These are phyloP conservation scores for Synanthedon myopaeformis DNA, from an alignment of 2,888 invertebrate species.

Conservation along the genomic window DNA sequence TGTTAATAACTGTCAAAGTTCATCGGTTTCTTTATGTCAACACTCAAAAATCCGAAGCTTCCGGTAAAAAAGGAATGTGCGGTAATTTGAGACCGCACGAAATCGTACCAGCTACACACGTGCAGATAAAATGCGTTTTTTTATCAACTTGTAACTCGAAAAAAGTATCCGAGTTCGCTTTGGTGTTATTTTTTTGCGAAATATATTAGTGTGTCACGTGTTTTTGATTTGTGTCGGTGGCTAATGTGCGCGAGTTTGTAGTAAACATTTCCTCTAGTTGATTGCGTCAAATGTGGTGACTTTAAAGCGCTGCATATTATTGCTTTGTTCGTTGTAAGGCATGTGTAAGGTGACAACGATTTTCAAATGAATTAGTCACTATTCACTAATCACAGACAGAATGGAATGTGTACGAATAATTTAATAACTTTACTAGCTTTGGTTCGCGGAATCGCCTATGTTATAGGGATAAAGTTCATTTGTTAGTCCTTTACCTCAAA, in stretches of 20 bases:
- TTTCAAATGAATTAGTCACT: not conserved
- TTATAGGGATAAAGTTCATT: no score
- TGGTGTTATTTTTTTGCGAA: slow-evolving; percentile 16
- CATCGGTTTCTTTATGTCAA: slow-evolving; percentile 33
- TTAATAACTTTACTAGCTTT: no score
- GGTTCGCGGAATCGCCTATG: no score
- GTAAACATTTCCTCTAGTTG: slow-evolving; percentile 42
- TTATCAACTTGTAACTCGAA: slow-evolving; percentile 30
- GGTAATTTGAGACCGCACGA: slow-evolving; percentile 61
- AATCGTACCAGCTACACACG: slow-evolving; percentile 49
- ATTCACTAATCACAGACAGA: no score
- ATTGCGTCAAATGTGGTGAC: slow-evolving; percentile 41
- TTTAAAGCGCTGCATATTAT: slow-evolving; percentile 15
- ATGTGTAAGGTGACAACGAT: slow-evolving; percentile 9
- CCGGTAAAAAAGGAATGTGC: slow-evolving; percentile 50
- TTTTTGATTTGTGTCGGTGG: slow-evolving; percentile 50
- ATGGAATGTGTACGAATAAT: no score
- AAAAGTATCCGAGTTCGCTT: not conserved
- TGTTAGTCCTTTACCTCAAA: no score
- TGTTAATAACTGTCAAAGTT: slow-evolving; percentile 15
- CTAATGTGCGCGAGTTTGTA: slow-evolving; percentile 48
- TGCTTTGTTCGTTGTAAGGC: slow-evolving; percentile 7
- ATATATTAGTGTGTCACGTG: slow-evolving; percentile 41
- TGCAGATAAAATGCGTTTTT: slow-evolving; percentile 36
- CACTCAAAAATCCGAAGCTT: slow-evolving; percentile 49